Conservation (phyloP, 2,888 invertebrate genomes). For the Rhagonycha fulva region DNA sequence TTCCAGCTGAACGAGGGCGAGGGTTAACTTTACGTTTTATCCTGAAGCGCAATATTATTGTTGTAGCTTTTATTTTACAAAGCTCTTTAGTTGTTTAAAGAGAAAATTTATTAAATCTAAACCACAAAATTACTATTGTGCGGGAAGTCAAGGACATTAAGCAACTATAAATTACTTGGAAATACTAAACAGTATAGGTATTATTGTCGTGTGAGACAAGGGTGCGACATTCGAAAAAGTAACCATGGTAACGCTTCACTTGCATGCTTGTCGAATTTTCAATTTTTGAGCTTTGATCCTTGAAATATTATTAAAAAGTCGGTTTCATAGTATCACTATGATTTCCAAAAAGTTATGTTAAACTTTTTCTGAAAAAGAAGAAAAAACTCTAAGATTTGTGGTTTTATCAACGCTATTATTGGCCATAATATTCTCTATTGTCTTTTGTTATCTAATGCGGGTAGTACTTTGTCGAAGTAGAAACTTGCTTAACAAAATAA, state of each 20-base stretch:
- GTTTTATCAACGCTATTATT: too few species aligned
- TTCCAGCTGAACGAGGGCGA: neutral
- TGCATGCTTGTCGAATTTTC: neutral
- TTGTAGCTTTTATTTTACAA: neutral
- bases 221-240: neutral
- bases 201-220: neutral
- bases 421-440: too few species aligned
- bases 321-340: neutral
- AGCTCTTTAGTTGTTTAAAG: neutral
- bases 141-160: neutral
- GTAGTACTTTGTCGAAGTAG: too few species aligned
- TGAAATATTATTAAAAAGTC: neutral
- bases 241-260: neutral
- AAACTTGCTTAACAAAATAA: too few species aligned
- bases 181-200: neutral
- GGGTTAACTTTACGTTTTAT: neutral
- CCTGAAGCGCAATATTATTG: neutral
- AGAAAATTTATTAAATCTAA: neutral
- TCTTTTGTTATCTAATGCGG: too few species aligned
- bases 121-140: neutral
- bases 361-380: too few species aligned
- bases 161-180: neutral
- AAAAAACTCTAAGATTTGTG: too few species aligned
- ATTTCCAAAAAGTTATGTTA: too few species aligned
- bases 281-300: neutral